phyloP scores from a whole-genome alignment of 2,113 vertebrate genomes.

The Equus quagga region DNA sequence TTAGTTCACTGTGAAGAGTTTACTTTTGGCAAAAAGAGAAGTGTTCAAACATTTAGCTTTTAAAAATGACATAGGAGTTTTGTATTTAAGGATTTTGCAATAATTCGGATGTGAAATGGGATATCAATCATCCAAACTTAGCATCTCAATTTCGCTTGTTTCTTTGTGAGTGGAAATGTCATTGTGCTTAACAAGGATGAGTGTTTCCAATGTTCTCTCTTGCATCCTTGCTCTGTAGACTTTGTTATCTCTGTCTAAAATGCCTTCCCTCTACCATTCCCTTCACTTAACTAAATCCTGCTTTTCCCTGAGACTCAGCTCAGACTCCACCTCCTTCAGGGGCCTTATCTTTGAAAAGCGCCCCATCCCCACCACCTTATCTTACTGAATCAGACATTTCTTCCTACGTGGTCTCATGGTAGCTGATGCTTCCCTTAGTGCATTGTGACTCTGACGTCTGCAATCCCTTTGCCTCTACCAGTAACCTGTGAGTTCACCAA shows the following conservation, averaged over 20 bases:
- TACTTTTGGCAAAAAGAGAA: neutral
- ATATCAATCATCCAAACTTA: neutral
- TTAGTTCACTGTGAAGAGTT: neutral
- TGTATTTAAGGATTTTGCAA: neutral
- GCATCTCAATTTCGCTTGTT: slow-evolving; percentile 3
- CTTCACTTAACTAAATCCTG: neutral
- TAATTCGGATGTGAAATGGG: neutral
- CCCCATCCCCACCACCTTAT: neutral
- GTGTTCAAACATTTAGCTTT: slow-evolving; percentile 1
- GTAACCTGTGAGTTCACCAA: neutral
- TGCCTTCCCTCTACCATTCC: neutral
- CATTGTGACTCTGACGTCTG: neutral
- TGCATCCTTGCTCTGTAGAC: neutral
- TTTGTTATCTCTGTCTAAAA: neutral
- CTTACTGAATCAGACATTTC: neutral
- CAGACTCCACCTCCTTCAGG: neutral
- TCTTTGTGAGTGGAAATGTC: slow-evolving; percentile 9
- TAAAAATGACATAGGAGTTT: neutral
- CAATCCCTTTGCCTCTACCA: neutral
- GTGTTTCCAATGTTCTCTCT: neutral
- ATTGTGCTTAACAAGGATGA: neutral
- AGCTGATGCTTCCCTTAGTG: fast-evolving
- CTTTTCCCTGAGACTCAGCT: neutral
- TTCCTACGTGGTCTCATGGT: fast-evolving
- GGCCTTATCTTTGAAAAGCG: neutral